These are phyloP conservation scores for Triplophysa rosa DNA, from an alignment of 2,113 vertebrate species.

Conservation along the genomic window DNA sequence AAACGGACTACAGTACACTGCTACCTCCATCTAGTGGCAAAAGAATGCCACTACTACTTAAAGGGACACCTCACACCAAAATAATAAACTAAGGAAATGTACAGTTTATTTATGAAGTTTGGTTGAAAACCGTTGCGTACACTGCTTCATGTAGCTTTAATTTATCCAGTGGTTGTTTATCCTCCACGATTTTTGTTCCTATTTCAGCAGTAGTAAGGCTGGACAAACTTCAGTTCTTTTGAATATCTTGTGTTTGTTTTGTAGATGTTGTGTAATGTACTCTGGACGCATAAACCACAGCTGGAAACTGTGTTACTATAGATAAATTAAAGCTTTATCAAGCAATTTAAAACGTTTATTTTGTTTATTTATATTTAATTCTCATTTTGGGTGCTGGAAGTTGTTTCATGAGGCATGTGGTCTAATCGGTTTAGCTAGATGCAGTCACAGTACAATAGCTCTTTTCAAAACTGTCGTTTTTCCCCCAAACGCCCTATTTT, in stretches of 20 bases:
- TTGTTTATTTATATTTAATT: neutral
- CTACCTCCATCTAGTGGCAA: no score
- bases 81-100: conserved; percentile 24
- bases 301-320: conserved; percentile 69
- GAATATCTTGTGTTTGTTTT: conserved; percentile 58
- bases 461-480: neutral
- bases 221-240: conserved; percentile 69
- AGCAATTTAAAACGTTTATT: conserved; percentile 16
- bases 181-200: conserved; percentile 44
- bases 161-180: conserved; percentile 65
- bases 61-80: no score
- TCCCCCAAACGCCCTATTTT: neutral
- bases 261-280: conserved; percentile 59
- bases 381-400: neutral
- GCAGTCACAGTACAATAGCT: neutral
- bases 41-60: no score
- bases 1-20: no score
- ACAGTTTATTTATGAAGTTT: conserved; percentile 72
- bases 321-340: conserved; percentile 70
- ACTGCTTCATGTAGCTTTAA: conserved; percentile 71
- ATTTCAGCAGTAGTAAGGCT: conserved; percentile 65
- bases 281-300: conserved; percentile 63
- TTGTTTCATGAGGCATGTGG: no score
- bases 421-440: no score
- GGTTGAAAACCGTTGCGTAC: conserved; percentile 73